phyloP scores from a whole-genome alignment of 1,140 invertebrate genomes.

The Drosophila novamexicana region DNA sequence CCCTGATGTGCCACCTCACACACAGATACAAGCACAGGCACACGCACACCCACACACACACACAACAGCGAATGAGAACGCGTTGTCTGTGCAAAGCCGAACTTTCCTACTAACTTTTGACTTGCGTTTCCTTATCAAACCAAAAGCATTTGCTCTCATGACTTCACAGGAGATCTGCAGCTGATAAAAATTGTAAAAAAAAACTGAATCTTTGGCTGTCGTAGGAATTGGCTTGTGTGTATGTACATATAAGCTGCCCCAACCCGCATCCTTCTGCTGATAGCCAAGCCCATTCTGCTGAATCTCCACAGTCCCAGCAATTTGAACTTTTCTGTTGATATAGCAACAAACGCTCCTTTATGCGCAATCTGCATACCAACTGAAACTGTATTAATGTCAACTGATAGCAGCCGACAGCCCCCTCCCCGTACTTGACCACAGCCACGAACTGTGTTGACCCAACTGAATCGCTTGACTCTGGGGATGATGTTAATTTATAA shows the following conservation, averaged over 20 bases:
- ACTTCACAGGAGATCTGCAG: background rate
- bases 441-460: conserved; percentile 9
- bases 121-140: conserved; percentile 12
- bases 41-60: background rate
- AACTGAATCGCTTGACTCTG: conserved; percentile 1
- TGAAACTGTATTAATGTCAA: conserved; percentile 3
- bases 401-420: conserved; percentile 1
- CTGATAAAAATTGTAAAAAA: background rate
- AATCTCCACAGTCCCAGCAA: too few relatives aligned
- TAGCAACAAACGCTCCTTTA: background rate
- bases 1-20: conserved; percentile 35
- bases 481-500: background rate
- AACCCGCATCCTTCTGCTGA: too few relatives aligned
- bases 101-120: conserved; percentile 9
- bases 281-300: too few relatives aligned
- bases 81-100: conserved; percentile 6
- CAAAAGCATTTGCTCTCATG: too few relatives aligned
- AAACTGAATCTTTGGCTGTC: too few relatives aligned
- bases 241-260: too few relatives aligned
- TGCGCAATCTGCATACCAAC: background rate
- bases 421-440: background rate
- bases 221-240: too few relatives aligned
- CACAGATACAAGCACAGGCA: background rate
- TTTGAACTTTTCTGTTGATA: too few relatives aligned
- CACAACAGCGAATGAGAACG: conserved; percentile 5